phyloP scores from a whole-genome alignment of 2,113 vertebrate genomes.

The Irena cyanogastra region DNA sequence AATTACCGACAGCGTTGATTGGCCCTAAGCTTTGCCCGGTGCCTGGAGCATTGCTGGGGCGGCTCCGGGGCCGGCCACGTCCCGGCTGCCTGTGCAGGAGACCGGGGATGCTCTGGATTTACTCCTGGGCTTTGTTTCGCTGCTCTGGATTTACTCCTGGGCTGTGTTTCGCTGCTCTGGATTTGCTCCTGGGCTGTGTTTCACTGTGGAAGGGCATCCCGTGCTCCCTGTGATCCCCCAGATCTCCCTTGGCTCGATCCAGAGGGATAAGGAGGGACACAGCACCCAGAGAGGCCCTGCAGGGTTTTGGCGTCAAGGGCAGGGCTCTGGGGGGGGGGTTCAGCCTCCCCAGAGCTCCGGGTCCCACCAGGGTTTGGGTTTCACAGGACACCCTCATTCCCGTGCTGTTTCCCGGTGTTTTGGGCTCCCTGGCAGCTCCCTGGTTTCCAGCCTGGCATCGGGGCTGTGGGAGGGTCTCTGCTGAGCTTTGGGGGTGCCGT shows the following conservation, averaged over 20 bases:
- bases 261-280: accelerated
- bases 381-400: neutral
- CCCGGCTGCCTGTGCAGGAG: neutral
- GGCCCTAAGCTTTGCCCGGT: neutral
- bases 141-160: accelerated
- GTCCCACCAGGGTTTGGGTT: accelerated
- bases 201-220: accelerated
- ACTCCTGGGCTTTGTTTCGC: accelerated
- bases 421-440: accelerated
- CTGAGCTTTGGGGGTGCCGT: neutral
- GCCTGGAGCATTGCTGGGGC: neutral
- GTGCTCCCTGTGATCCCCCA: neutral
- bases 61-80: neutral
- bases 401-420: accelerated
- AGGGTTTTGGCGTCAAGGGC: neutral
- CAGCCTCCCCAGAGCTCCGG: neutral
- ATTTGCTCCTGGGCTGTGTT: no score
- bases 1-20: neutral
- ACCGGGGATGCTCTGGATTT: accelerated
- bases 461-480: accelerated
- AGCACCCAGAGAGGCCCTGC: neutral
- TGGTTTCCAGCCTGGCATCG: accelerated
- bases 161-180: accelerated
- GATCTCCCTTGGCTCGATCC: accelerated
- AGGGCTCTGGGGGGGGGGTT: neutral